A percentile compares a stretch with the other conserved stretches of the same genome.
These are phyloP conservation scores for Zosterops japonicus DNA, from an alignment of 2,113 vertebrate species.

Conservation along the genomic window DNA sequence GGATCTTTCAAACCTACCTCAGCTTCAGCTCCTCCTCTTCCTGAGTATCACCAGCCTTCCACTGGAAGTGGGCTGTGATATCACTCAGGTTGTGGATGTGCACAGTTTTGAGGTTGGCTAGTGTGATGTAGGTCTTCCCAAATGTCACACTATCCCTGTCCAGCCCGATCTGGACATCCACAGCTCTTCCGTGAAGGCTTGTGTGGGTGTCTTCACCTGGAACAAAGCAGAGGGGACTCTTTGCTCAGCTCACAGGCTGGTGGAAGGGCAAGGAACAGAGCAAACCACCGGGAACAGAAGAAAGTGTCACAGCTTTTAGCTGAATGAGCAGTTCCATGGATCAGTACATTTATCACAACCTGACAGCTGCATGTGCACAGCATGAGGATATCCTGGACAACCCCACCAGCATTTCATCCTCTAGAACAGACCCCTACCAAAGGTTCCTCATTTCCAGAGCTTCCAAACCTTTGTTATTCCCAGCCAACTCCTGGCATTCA, in stretches of 20 bases:
- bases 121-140: constrained; percentile 79
- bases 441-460: not conserved
- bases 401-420: not conserved
- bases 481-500: not conserved
- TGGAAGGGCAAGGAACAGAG: not conserved
- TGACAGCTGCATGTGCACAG: not conserved
- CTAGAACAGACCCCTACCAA: not conserved
- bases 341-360: not conserved
- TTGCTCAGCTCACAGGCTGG: not conserved
- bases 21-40: constrained; percentile 1
- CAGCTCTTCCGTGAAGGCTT: constrained; percentile 76
- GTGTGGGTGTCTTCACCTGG: constrained; percentile 83
- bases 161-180: constrained; percentile 80
- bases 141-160: constrained; percentile 73
- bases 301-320: not conserved
- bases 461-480: not conserved
- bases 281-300: not conserved
- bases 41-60: not conserved
- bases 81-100: constrained; percentile 79
- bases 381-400: not conserved
- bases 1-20: constrained; percentile 65
- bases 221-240: not conserved
- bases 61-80: constrained; percentile 42
- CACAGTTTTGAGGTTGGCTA: constrained; percentile 70
- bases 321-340: not conserved